Base-by-base conservation (phyloP, 1,140 invertebrate species). In the Drosophila miranda region DNA sequence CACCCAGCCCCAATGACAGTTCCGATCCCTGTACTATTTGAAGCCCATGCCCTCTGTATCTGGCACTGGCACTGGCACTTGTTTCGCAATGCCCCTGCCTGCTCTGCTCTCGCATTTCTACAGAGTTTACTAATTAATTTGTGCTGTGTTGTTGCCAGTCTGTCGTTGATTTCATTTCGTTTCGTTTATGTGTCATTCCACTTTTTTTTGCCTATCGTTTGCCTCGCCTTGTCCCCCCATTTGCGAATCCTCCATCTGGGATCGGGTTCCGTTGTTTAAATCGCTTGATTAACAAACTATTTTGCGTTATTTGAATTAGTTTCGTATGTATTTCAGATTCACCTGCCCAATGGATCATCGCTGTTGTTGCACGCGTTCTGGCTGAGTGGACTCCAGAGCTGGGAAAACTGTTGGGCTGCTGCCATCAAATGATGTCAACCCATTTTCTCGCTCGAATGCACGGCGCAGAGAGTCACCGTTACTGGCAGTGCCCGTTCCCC, bases 121-220 rank as follows among this genome's bases (percentile, higher is more conserved):
- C 74, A 75, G 62, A 87, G 70, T 82, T 87, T 63, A 82, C 82
- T 87, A 87, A 87, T 87, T 87, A 82, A 82, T 88, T 87, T 87
- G 62, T 64, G 78, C 74, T 53, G 55, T 56, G 70, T 75, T 59
- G 70, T 74, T 50, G 48, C 43, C 41, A 51, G 53, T 76, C 69
- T 79, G 67, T 59, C 45, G 81, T 72, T 80, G 76, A 81, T 84
- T 87, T 82, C 53, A 81, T 84, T 86, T 61, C 63, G 71, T 78
- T 87, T 82, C 53, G 64, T 69, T 78, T 82, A 78, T 86, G 63
- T 87, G 78, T 86, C 82, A 83, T 64, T 75, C 42, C 56, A 41
- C 59, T 48, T 76, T 87, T 75, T 67, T 81, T 50, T 75, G 30
- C 42, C 38, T 48, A 63, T 64, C 53, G 60, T 34, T 44, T 69